Percentiles rank a stretch among this genome's conserved stretches.
phyloP scores from a whole-genome alignment of 2,888 invertebrate species.

The Endomychus coccineus region DNA sequence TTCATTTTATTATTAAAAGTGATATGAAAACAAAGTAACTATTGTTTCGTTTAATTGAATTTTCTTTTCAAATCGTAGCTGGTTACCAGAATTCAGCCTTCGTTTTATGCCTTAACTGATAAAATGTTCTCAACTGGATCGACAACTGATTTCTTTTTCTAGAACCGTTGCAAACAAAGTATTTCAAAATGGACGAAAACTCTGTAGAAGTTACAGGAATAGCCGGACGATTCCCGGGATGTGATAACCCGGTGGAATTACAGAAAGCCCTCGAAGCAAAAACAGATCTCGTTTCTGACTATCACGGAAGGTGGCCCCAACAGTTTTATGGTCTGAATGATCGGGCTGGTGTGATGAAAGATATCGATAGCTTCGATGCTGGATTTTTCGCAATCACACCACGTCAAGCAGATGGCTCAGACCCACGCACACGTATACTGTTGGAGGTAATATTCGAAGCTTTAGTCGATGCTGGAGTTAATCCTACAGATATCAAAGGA shows the following conservation, averaged over 20 bases:
- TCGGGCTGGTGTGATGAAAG: slow-evolving; percentile 23
- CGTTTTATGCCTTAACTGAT: too few species aligned
- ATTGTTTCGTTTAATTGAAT: too few species aligned
- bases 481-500: slow-evolving; percentile 27
- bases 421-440: slow-evolving; percentile 27
- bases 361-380: slow-evolving; percentile 28
- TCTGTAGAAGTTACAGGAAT: too few species aligned
- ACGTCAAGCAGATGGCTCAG: slow-evolving; percentile 26
- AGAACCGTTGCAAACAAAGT: too few species aligned
- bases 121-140: too few species aligned
- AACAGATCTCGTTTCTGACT: slow-evolving; percentile 64
- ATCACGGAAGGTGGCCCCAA: slow-evolving; percentile 66
- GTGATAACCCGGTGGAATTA: slow-evolving; percentile 53
- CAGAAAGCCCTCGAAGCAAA: slow-evolving; percentile 48
- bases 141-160: too few species aligned
- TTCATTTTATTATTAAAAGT: too few species aligned
- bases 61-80: too few species aligned
- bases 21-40: too few species aligned
- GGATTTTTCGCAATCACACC: slow-evolving; percentile 27
- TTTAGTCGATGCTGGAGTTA: slow-evolving; percentile 29
- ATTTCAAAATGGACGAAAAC: too few species aligned
- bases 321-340: slow-evolving; percentile 32
- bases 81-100: too few species aligned
- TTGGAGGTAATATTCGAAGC: slow-evolving; percentile 28
- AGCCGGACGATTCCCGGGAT: slow-evolving; percentile 55